These are phyloP conservation scores for Drosophila hydei DNA, from an alignment of 1,140 invertebrate species.

Conservation along the genomic window DNA sequence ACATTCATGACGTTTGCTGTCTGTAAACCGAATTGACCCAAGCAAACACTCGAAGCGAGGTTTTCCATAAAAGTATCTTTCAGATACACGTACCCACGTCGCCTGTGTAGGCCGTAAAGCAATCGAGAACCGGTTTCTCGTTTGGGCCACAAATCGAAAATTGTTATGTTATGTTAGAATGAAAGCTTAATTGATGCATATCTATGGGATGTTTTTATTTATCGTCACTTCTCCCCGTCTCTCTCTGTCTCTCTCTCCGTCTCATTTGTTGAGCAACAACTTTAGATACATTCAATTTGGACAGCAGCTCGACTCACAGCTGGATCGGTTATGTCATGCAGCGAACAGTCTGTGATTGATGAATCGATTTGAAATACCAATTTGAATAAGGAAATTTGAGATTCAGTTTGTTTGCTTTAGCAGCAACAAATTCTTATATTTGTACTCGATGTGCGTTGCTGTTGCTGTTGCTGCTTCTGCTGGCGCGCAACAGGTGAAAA, in stretches of 20 bases:
- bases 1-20: conserved; percentile 23
- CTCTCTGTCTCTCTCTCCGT: background rate
- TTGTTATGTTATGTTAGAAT: conserved; percentile 54
- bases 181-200: conserved; percentile 77
- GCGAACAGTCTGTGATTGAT: conserved; percentile 63
- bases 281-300: conserved; percentile 4
- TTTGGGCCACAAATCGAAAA: conserved; percentile 61
- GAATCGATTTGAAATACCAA: conserved; percentile 34
- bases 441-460: conserved; percentile 14
- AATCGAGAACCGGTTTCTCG: conserved; percentile 58
- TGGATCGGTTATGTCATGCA: conserved; percentile 73
- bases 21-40: conserved; percentile 16
- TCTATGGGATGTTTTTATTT: conserved; percentile 34
- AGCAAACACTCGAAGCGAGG: conserved; percentile 33
- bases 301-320: conserved; percentile 54
- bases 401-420: conserved; percentile 32
- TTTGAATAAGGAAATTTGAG: conserved; percentile 34
- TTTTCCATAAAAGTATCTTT: conserved; percentile 26
- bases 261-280: conserved; percentile 2
- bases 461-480: background rate
- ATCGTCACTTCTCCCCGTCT: background rate
- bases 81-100: conserved; percentile 30
- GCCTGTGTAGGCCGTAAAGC: conserved; percentile 36
- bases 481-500: conserved; percentile 46
- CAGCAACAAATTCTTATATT: conserved; percentile 39